phyloP scores from a whole-genome alignment of 2,888 invertebrate genomes.

The Phengaris arion region DNA sequence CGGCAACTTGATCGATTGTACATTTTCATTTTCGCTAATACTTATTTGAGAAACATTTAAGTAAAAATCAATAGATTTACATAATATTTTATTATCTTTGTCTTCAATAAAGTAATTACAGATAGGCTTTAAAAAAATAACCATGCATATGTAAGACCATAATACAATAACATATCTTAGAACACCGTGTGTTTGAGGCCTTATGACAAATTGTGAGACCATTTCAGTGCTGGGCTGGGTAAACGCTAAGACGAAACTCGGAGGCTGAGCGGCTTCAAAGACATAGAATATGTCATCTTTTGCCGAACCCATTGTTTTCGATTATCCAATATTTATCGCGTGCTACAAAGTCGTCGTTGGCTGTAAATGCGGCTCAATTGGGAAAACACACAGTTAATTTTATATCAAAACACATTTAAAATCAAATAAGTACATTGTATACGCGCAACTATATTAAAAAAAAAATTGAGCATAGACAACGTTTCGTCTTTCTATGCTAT shows the following conservation, averaged over 20 bases:
- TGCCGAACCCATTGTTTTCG: neutral
- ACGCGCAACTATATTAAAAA: neutral
- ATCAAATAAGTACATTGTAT: neutral
- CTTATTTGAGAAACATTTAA: neutral
- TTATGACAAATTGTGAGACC: constrained; percentile 29
- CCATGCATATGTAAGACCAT: constrained; percentile 78
- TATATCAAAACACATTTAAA: neutral
- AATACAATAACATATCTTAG: constrained; percentile 75
- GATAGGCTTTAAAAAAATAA: constrained; percentile 80
- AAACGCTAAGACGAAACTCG: neutral
- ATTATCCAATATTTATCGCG: neutral
- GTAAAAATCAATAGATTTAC: constrained; percentile 53
- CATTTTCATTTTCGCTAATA: too few species aligned
- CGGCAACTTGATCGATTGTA: too few species aligned
- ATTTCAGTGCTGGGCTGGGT: neutral
- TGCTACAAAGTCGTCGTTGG: neutral
- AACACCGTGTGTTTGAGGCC: constrained; percentile 50
- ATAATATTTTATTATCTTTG: constrained; percentile 79
- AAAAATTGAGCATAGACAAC: constrained; percentile 11
- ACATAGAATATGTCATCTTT: neutral
- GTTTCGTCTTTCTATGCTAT: neutral
- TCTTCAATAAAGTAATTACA: constrained; percentile 80
- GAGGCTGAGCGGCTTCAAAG: neutral
- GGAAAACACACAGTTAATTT: neutral
- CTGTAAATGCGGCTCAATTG: neutral